Evolutionary conservation across 2,888 invertebrate species (phyloP).

Genomic region (Tethea ocularis): DNA sequence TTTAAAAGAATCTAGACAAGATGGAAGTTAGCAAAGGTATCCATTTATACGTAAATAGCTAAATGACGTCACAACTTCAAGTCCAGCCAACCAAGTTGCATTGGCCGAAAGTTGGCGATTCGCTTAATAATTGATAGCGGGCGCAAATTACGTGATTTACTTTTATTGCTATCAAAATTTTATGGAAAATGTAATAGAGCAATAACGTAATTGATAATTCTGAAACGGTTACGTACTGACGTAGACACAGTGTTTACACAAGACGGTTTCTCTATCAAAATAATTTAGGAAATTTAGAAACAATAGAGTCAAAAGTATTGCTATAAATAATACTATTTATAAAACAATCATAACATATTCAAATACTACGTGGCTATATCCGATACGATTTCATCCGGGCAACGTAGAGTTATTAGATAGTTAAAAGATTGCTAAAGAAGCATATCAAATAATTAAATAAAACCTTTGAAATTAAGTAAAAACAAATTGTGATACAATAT

Average conservation of each 20-base stretch:
- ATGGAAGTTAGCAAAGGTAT: constrained; percentile 39
- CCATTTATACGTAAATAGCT: constrained; percentile 60
- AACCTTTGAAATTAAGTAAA: too few relatives aligned
- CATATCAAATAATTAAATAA: too few relatives aligned
- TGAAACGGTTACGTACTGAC: background rate
- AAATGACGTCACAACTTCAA: constrained; percentile 71
- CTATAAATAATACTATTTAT: too few relatives aligned
- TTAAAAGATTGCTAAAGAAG: too few relatives aligned
- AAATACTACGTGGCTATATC: too few relatives aligned
- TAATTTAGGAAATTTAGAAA: too few relatives aligned
- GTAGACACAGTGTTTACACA: background rate
- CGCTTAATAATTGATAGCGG: constrained; percentile 67
- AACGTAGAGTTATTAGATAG: too few relatives aligned
- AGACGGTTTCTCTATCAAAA: too few relatives aligned
- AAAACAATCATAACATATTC: too few relatives aligned
- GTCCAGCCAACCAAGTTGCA: constrained; percentile 60
- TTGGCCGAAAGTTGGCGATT: constrained; percentile 66
- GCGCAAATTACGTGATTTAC: constrained; percentile 51
- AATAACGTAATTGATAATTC: background rate
- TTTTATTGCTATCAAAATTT: constrained; percentile 5
- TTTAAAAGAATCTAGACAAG: constrained; percentile 16
- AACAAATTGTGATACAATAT: too few relatives aligned
- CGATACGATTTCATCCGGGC: too few relatives aligned
- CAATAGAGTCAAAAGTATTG: too few relatives aligned
- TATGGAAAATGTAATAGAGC: background rate